Conservation (phyloP, 2,113 vertebrate genomes). For the Balaeniceps rex region DNA sequence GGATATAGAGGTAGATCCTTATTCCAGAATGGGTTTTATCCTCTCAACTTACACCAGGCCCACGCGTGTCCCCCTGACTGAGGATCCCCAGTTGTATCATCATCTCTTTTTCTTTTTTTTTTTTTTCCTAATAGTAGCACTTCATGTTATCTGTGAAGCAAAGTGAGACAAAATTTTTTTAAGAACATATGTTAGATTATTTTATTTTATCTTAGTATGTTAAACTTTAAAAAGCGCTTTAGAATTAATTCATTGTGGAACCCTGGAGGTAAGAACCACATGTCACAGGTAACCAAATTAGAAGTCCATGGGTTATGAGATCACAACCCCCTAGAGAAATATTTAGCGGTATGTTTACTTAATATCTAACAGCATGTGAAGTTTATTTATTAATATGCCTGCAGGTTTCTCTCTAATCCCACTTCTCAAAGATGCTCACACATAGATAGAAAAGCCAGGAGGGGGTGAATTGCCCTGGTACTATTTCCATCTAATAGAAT, state of each 20-base stretch:
- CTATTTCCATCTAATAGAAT: constrained; percentile 69
- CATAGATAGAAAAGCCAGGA: constrained; percentile 65
- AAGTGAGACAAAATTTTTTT: background rate
- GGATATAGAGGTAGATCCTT: background rate
- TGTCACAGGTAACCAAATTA: constrained; percentile 78
- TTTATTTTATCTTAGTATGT: background rate
- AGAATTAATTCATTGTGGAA: constrained; percentile 68
- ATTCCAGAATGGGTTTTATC: background rate
- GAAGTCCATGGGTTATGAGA: constrained; percentile 78
- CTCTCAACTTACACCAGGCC: background rate
- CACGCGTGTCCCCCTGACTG: background rate
- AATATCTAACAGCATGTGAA: constrained; percentile 83
- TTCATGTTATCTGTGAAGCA: background rate
- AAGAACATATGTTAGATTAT: background rate
- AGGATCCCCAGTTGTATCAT: background rate
- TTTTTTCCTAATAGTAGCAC: background rate
- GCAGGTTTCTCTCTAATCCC: constrained; percentile 80
- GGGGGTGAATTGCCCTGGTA: constrained; percentile 68
- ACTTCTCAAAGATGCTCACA: constrained; percentile 74
- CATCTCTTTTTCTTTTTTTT: too few species aligned
- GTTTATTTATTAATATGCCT: constrained; percentile 85
- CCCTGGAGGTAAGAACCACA: constrained; percentile 46
- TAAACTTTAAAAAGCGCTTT: constrained; percentile 45
- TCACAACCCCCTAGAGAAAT: constrained; percentile 72
- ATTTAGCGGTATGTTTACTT: constrained; percentile 81